Base-by-base conservation (phyloP, 2,888 invertebrate species). In the Mactromeris polynyma region DNA sequence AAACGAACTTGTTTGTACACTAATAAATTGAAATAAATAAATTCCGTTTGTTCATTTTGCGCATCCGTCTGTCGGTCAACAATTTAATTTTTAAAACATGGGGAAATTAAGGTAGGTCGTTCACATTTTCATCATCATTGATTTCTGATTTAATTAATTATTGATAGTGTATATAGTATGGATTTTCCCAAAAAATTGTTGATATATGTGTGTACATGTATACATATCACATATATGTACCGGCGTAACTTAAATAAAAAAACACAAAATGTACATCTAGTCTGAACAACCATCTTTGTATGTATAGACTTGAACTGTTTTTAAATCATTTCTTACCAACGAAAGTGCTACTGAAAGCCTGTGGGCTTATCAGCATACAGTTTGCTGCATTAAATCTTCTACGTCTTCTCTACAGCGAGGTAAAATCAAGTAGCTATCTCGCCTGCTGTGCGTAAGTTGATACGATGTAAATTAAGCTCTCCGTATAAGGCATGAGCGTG, bases 401-500 rank as follows among this genome's bases (percentile, higher is more conserved):
- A 31, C 73, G 46, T 83, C 64, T 83, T 83, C 36, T 17, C 73
- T 73, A 19, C 33, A 36, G 33, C 19, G 73, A 83, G 84, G 83
- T 42, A 83, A 33, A 64, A 82, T 69, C 26, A 40, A 51, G 77
- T 51, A 54, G 38, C 46, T 84, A 33, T 83, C n/a, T 36, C 17
- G 38, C 88, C 86, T 73, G 73, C 90, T 87, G 89, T 46, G 85
- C 78, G 90, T 87, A 89, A 90, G 73, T 80, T 85, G 90, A 90
- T 90, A 91, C 87, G 81, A 88, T 38, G 80, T 85, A 92, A 90
- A 90, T 91, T 91, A 92, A 91, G 86, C 69, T 90, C 79, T 88
- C 93, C 93, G 84, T 91, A 93, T 93, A 92, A 77, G 93, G 93
- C 87, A 91, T 51, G 73, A 58, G 90, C 64, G 83, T 42, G 77